Percentiles rank a stretch among this genome's conserved stretches.
Evolutionary conservation across 53 echinoderm and acorn worm genomes (phyloP).

Genomic region (Henricia sp.): DNA sequence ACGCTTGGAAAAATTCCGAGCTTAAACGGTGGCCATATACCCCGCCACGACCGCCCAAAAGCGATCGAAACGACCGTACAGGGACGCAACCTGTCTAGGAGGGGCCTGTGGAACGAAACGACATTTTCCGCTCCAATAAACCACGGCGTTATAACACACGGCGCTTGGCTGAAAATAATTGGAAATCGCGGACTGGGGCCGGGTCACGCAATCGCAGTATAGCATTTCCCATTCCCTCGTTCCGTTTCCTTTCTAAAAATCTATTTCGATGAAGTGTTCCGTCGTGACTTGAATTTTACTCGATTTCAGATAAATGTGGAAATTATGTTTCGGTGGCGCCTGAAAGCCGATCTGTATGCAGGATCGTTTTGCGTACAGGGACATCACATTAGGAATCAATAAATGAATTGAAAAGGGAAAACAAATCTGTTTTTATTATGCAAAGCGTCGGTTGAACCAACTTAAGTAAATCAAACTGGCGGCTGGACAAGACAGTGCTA

Average conservation of each 20-base stretch:
- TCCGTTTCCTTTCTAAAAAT: too few species aligned
- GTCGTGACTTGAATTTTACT: not conserved
- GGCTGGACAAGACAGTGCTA: too few species aligned
- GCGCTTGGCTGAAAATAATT: not conserved
- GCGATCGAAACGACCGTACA: constrained; percentile 22
- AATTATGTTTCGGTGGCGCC: not conserved
- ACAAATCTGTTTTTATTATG: too few species aligned
- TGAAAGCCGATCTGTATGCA: not conserved
- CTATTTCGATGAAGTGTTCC: not conserved
- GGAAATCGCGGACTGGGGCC: constrained; percentile 19
- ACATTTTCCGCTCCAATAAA: constrained; percentile 46
- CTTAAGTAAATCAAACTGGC: too few species aligned
- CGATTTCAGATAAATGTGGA: not conserved
- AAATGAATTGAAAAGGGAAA: too few species aligned
- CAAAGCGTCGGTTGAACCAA: too few species aligned
- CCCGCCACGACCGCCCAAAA: not conserved
- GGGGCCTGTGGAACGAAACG: constrained; percentile 29
- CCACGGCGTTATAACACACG: constrained; percentile 29
- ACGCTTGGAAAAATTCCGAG: not conserved
- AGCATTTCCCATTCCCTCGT: not conserved
- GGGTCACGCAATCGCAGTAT: constrained; percentile 39
- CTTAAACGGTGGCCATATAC: not conserved
- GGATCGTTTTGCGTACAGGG: too few species aligned
- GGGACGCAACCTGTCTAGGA: not conserved
- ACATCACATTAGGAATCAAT: too few species aligned